Evolutionary conservation across 2,797 vertebrate genomes (phyloP).

Genomic region (Falco columbarius): DNA sequence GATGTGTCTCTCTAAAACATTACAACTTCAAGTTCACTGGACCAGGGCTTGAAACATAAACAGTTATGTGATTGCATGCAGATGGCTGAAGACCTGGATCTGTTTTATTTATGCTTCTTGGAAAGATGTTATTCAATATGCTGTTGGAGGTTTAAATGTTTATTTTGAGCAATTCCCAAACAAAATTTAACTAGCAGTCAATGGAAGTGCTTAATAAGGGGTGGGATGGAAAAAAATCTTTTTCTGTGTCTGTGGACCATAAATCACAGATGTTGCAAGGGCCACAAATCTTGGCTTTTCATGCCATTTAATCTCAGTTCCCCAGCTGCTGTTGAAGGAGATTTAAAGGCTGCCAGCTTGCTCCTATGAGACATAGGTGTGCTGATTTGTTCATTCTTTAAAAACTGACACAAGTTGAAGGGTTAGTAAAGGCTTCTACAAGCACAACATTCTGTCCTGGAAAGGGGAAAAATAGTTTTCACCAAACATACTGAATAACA

Average conservation of each 20-base stretch:
- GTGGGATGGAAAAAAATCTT: not conserved
- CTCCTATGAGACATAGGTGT: not conserved
- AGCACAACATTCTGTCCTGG: not conserved
- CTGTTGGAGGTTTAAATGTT: not conserved
- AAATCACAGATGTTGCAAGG: conserved; percentile 28
- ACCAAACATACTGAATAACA: not conserved
- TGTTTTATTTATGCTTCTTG: conserved; percentile 13
- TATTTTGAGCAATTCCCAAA: conserved; percentile 6
- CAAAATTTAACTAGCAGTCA: conserved; percentile 25
- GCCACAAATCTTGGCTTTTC: conserved; percentile 31
- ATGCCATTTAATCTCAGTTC: conserved; percentile 33
- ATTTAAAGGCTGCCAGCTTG: conserved; percentile 23
- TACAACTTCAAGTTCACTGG: not conserved
- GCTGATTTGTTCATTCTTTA: not conserved
- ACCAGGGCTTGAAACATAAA: not conserved
- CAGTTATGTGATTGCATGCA: not conserved
- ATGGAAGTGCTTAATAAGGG: conserved; percentile 8
- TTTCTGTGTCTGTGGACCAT: not conserved
- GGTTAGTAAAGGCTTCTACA: not conserved
- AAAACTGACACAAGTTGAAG: not conserved
- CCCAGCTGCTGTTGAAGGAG: not conserved
- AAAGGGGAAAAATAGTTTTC: not conserved
- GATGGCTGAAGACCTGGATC: not conserved
- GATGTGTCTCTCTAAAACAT: not conserved
- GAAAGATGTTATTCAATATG: conserved; percentile 20